Base-by-base conservation (phyloP, 2,113 vertebrate species). In the Ceyx cyanopectus region DNA sequence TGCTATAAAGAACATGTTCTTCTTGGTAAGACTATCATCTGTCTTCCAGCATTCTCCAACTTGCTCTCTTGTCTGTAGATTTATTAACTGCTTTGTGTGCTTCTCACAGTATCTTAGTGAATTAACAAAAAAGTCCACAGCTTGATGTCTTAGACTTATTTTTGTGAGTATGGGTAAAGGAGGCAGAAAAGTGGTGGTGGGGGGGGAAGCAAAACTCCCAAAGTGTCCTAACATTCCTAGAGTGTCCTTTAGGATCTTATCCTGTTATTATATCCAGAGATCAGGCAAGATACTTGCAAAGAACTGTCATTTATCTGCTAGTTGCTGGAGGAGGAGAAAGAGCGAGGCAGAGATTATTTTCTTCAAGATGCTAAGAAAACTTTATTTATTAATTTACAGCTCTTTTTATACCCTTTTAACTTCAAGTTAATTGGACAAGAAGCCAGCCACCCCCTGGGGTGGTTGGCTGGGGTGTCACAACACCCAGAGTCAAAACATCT, bases 21-120 rank as follows among this genome's bases (percentile, higher is more conserved):
- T 94, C 40, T 83, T 85, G 45, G 46, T 94, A 57, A 40, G 91
- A 70, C 43, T 74, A 15, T 92, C 41, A 75, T 92, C 48, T 90
- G 27, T 91, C 86, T 90, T 95, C 37, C 37, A 91, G 30, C 27
- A 69, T 78, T 43, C 37, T 87, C 92, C 30, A 72, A 50, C 7
- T 54, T 37, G 4, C 61, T 84, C 58, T 37, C 73, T 80, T 7
- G 1, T 67, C 91, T 75, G 23, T 7, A 87, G n/a, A 88, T 93
- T 93, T 92, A 78, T 95, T 72, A 92, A 72, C 9, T 37, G 27
- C 4, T 62, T 92, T 27, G 0, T 20, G 8, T 75, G 61, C 46
- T 67, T 89, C 89, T 93, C 37, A 85, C 14, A 62, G 18, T 63
- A 84, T 56, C 40, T 68, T 17, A 81, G 51, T 11, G 92, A 95